Evolutionary conservation across 2,797 vertebrate species (phyloP).

Genomic region (Karalla daura): DNA sequence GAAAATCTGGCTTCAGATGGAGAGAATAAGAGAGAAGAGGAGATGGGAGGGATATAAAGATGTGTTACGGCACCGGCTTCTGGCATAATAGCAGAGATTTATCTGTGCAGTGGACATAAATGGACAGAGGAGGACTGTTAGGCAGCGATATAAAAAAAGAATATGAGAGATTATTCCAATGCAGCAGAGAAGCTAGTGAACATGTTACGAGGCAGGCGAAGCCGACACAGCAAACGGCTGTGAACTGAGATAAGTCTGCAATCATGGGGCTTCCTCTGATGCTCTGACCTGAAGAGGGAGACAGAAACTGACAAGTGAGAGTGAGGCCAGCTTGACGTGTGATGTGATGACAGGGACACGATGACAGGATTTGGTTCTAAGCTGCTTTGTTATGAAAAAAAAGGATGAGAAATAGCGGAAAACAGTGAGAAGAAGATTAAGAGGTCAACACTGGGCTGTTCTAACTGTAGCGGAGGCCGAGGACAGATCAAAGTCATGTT

Average conservation of each 20-base stretch:
- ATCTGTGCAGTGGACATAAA: background rate
- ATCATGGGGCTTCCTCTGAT: background rate
- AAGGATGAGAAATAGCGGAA: background rate
- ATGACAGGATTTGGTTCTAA: background rate
- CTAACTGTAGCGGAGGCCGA: background rate
- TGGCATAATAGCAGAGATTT: background rate
- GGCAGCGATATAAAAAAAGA: background rate
- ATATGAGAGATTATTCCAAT: background rate
- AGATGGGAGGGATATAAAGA: background rate
- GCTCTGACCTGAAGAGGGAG: background rate
- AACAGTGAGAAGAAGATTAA: background rate
- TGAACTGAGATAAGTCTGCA: too few relatives aligned
- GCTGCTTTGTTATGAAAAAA: background rate
- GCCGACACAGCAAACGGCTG: too few relatives aligned
- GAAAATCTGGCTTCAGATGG: conserved; percentile 29
- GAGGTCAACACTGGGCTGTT: background rate
- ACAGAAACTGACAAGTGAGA: background rate
- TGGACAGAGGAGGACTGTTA: background rate
- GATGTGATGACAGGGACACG: background rate
- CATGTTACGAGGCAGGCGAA: background rate
- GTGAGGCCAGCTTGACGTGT: background rate
- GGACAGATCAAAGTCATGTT: background rate
- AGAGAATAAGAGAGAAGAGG: background rate
- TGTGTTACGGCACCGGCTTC: background rate
- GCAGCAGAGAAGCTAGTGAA: background rate